Evolutionary conservation across 2,113 vertebrate species (phyloP).

Genomic region (Petaurus breviceps): DNA sequence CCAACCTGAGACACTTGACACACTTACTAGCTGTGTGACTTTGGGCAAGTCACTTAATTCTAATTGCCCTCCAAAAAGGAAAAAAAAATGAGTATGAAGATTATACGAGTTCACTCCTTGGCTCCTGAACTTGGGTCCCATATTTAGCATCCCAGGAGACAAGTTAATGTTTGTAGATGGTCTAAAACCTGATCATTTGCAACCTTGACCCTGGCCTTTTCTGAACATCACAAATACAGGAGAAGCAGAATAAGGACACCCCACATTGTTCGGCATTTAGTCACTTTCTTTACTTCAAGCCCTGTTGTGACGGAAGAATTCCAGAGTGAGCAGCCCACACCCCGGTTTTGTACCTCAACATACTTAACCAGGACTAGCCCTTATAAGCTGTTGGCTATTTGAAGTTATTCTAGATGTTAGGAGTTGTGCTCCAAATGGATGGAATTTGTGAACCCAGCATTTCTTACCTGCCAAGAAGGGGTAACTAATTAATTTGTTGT

Average conservation of each 20-base stretch:
- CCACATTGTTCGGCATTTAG: neutral
- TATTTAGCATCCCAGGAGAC: neutral
- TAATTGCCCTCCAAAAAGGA: too few species aligned
- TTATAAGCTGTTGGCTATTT: too few species aligned
- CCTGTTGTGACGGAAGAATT: neutral
- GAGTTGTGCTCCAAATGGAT: neutral
- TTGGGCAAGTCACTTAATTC: too few species aligned
- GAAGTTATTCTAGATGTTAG: neutral
- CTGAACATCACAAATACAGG: rapidly evolving
- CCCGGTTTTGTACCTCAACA: rapidly evolving
- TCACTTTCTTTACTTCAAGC: neutral
- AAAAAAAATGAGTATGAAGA: neutral
- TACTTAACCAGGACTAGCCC: neutral
- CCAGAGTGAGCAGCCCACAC: too few species aligned
- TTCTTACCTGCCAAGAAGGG: neutral
- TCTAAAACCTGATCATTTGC: neutral
- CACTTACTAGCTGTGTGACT: too few species aligned
- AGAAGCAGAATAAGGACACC: neutral
- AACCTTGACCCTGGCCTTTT: neutral
- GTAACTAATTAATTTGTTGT: neutral
- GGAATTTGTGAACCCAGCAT: neutral
- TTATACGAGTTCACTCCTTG: neutral
- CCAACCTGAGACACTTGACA: too few species aligned
- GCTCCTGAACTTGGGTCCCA: neutral
- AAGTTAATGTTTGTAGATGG: neutral